phyloP scores from a whole-genome alignment of 2,113 vertebrate genomes.

The Calyptommatus sinebrachiatus region DNA sequence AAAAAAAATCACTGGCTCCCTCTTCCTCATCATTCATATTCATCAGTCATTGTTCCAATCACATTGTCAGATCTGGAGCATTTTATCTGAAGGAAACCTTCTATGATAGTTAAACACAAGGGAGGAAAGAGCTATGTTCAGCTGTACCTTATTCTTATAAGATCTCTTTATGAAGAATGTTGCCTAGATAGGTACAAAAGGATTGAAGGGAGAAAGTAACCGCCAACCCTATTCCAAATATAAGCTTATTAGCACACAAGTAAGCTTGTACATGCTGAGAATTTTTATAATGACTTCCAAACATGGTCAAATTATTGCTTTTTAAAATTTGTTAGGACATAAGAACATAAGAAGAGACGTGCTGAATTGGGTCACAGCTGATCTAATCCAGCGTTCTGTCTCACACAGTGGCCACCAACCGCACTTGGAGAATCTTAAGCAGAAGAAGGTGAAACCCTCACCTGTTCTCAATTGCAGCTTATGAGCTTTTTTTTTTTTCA shows the following conservation, averaged over 20 bases:
- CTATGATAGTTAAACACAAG: constrained; percentile 17
- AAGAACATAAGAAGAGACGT: too few species aligned
- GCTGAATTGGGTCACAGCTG: too few species aligned
- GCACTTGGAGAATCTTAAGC: too few species aligned
- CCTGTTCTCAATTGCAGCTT: too few species aligned
- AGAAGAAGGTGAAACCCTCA: too few species aligned
- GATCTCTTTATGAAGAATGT: neutral
- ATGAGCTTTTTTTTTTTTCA: too few species aligned
- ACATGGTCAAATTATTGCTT: neutral
- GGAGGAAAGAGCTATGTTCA: neutral
- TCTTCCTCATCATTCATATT: constrained; percentile 21
- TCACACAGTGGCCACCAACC: too few species aligned
- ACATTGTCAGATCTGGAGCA: constrained; percentile 11
- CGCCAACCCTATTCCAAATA: neutral
- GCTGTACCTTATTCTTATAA: neutral
- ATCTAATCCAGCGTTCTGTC: too few species aligned
- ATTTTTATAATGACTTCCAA: neutral
- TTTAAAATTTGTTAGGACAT: neutral
- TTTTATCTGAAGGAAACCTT: constrained; percentile 17
- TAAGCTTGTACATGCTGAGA: neutral
- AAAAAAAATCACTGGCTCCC: constrained; percentile 35
- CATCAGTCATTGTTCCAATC: constrained; percentile 43
- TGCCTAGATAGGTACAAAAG: neutral
- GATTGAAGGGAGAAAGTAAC: neutral
- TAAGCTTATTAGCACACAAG: neutral